phyloP scores from a whole-genome alignment of 1,140 invertebrate genomes.

The Frieseomelitta varia region DNA sequence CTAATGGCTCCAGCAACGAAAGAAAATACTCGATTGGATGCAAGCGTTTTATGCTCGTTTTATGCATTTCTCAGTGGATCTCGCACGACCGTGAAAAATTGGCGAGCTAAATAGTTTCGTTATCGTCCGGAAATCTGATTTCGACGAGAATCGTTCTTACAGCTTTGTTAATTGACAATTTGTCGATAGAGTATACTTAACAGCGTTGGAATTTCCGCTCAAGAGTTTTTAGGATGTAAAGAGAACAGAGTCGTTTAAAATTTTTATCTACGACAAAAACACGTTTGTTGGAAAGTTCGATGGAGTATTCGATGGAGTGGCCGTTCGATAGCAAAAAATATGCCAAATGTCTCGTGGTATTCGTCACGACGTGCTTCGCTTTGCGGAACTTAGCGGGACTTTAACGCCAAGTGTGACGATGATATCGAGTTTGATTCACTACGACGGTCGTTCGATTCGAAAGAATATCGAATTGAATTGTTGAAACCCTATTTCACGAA shows the following conservation, averaged over 20 bases:
- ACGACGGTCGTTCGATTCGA: neutral
- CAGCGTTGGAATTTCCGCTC: neutral
- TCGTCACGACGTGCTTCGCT: conserved; percentile 9
- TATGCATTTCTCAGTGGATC: neutral
- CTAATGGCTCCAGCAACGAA: neutral
- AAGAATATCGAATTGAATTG: too few relatives aligned
- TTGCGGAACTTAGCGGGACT: conserved; percentile 56
- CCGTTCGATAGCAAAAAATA: conserved; percentile 1
- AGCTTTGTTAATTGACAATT: conserved; percentile 5
- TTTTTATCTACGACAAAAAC: neutral
- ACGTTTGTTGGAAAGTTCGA: neutral
- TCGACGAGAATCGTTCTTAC: neutral
- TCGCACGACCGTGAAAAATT: neutral
- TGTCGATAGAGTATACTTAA: neutral
- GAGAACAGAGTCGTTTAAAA: neutral
- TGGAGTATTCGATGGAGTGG: neutral
- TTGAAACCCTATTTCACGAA: neutral
- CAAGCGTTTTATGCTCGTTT: neutral
- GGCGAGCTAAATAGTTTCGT: neutral
- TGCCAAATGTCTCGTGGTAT: conserved; percentile 21
- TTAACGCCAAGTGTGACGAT: conserved; percentile 11
- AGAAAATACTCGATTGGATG: neutral
- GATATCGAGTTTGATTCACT: conserved; percentile 11
- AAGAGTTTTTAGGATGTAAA: neutral
- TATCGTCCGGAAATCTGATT: neutral